Percentiles rank a stretch among this genome's conserved stretches.
Evolutionary conservation across 2,113 vertebrate genomes (phyloP).

Genomic region (Odontesthes bonariensis): DNA sequence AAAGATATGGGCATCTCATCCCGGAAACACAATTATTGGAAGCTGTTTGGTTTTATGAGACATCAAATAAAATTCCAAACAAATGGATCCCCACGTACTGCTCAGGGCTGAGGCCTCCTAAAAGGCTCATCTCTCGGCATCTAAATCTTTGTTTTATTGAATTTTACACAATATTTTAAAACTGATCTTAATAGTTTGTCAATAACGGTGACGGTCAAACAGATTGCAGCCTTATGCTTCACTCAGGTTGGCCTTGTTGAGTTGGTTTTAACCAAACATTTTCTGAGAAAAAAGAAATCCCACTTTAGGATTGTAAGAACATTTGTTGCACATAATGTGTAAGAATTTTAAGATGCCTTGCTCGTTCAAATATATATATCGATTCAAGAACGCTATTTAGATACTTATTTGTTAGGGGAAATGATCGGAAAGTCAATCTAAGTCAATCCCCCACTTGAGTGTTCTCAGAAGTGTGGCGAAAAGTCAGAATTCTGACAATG

Average conservation of each 20-base stretch:
- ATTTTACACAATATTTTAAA: slow-evolving; percentile 37
- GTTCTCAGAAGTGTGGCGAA: no score
- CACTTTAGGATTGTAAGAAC: no score
- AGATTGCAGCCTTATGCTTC: slow-evolving; percentile 1
- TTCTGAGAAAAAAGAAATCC: no score
- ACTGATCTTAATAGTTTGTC: slow-evolving; percentile 16
- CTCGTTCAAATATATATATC: no score
- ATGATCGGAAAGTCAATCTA: no score
- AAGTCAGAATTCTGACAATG: no score
- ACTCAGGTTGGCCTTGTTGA: not conserved
- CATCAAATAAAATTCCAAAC: slow-evolving; percentile 68
- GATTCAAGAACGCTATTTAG: no score
- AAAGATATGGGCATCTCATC: slow-evolving; percentile 55
- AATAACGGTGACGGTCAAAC: slow-evolving; percentile 8
- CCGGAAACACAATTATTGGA: slow-evolving; percentile 64
- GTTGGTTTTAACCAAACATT: not conserved
- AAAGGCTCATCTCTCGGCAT: slow-evolving; percentile 21
- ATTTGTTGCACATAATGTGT: no score
- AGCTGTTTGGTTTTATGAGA: slow-evolving; percentile 70
- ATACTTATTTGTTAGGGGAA: no score
- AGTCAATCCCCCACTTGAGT: no score
- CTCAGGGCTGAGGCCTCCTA: slow-evolving; percentile 22
- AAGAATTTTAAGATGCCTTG: no score
- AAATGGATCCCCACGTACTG: slow-evolving; percentile 38
- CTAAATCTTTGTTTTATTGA: slow-evolving; percentile 28